Conservation (phyloP, 2,797 vertebrate species). For the Tangara arthus region DNA sequence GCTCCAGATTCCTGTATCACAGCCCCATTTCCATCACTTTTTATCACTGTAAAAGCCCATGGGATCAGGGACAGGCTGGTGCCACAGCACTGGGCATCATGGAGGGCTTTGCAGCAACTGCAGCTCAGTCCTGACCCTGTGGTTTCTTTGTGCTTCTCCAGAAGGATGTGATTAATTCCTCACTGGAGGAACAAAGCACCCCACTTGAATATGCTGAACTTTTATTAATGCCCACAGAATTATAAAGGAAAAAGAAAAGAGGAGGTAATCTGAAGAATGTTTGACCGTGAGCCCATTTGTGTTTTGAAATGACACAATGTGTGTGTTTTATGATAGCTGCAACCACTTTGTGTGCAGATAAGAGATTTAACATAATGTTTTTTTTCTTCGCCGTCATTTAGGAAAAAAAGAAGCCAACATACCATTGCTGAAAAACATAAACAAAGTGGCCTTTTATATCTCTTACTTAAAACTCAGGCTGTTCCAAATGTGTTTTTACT, state of each 20-base stretch:
- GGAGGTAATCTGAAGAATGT: constrained; percentile 55
- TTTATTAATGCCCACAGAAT: not conserved
- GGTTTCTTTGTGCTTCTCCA: not conserved
- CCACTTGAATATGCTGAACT: not conserved
- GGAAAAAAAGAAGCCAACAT: constrained; percentile 27
- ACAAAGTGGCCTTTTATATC: constrained; percentile 46
- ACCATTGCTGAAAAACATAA: constrained; percentile 45
- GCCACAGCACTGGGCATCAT: not conserved
- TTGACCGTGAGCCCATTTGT: not conserved
- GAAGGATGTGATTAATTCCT: not conserved
- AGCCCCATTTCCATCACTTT: not conserved
- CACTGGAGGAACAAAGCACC: not conserved
- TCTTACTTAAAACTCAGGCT: not conserved
- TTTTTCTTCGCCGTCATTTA: not conserved
- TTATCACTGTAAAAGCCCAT: rapidly evolving
- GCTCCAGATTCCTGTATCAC: not conserved
- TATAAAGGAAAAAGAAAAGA: not conserved
- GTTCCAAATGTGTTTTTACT: constrained; percentile 32
- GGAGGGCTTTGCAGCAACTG: not conserved
- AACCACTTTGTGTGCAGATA: constrained; percentile 44
- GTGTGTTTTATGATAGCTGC: constrained; percentile 58
- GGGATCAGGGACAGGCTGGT: not conserved
- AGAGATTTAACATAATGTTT: constrained; percentile 37
- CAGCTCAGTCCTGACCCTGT: not conserved
- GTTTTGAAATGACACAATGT: constrained; percentile 62